Evolutionary conservation across 1,140 invertebrate species (phyloP).

Genomic region (Medauroidea extradentata): DNA sequence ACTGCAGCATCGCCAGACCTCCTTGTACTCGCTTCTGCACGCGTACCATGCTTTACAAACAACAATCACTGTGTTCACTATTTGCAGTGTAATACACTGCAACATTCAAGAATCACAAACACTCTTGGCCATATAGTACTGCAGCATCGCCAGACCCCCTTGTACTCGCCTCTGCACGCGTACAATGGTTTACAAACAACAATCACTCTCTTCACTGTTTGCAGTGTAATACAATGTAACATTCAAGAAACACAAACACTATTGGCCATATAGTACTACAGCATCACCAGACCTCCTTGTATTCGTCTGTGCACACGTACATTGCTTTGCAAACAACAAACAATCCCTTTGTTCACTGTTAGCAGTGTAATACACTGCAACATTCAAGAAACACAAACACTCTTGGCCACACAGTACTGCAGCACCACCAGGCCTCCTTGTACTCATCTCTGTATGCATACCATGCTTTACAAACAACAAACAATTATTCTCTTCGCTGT

Average conservation of each 20-base stretch:
- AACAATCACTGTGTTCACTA: no score
- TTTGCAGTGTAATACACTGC: no score
- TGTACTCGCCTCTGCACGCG: slow-evolving; percentile 60
- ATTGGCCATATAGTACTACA: slow-evolving; percentile 84
- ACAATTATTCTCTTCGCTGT: background rate
- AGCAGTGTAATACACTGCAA: no score
- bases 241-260: slow-evolving; percentile 81
- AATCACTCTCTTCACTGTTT: background rate
- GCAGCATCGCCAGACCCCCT: slow-evolving; percentile 59
- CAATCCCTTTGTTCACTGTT: no score
- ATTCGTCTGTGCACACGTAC: slow-evolving; percentile 61
- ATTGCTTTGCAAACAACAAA: slow-evolving; percentile 50
- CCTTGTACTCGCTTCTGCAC: slow-evolving; percentile 59
- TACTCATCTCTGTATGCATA: slow-evolving; percentile 60
- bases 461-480: slow-evolving; percentile 50
- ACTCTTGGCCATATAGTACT: slow-evolving; percentile 83
- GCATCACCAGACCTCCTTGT: slow-evolving; percentile 54
- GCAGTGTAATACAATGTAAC: background rate
- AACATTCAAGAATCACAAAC: slow-evolving; percentile 82
- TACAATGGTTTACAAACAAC: slow-evolving; percentile 52
- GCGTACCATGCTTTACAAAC: slow-evolving; percentile 53
- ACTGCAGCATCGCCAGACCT: slow-evolving; percentile 66
- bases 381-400: slow-evolving; percentile 81
- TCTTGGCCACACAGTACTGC: slow-evolving; percentile 82
- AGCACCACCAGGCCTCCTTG: slow-evolving; percentile 59